A percentile compares a stretch with the other conserved stretches of the same genome.
These are phyloP conservation scores for Dryobota labecula DNA, from an alignment of 2,888 invertebrate species.

Conservation along the genomic window DNA sequence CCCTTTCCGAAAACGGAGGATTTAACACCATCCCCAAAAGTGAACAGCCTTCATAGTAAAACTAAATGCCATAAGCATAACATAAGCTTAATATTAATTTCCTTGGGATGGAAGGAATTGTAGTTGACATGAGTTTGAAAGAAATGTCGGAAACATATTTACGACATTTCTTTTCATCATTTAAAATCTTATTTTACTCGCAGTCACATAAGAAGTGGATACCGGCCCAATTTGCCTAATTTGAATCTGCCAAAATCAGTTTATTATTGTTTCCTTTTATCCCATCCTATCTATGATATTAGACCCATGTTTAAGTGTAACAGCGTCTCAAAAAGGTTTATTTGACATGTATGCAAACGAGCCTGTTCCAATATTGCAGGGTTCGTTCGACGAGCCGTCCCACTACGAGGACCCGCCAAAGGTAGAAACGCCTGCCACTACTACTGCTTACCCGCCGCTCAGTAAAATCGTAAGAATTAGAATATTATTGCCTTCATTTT, in stretches of 20 bases:
- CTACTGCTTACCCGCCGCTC: slow-evolving; percentile 73
- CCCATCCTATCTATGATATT: background rate
- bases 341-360: background rate
- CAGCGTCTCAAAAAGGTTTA: background rate
- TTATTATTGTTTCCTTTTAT: background rate
- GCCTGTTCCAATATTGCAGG: slow-evolving; percentile 79
- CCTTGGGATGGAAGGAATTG: background rate
- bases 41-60: background rate
- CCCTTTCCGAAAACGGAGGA: background rate
- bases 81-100: background rate
- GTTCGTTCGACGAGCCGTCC: slow-evolving; percentile 92
- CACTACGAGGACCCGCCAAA: slow-evolving; percentile 91
- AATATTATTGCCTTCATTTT: slow-evolving; percentile 46
- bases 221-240: background rate
- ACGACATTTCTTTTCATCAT: background rate
- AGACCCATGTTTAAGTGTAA: background rate
- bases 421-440: slow-evolving; percentile 74
- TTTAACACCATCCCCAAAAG: background rate
- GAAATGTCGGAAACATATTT: background rate
- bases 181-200: too few species aligned
- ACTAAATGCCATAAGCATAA: background rate
- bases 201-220: background rate
- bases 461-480: slow-evolving; percentile 78
- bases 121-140: too few species aligned
- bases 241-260: background rate